Conservation (phyloP, 2,797 vertebrate species). For the Argentina silus region DNA sequence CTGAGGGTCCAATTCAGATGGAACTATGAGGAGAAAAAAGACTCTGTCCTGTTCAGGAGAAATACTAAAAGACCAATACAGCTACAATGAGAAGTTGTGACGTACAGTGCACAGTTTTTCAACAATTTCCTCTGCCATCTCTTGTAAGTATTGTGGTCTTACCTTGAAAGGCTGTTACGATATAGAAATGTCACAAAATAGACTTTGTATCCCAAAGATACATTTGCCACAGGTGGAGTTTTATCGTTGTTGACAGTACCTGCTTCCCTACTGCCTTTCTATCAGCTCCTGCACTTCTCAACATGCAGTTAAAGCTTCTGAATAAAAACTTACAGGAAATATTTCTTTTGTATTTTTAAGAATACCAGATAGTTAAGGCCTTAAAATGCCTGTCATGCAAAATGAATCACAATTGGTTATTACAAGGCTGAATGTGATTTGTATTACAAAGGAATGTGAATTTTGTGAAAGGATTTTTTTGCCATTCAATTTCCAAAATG, state of each 20-base stretch:
- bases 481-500: constrained; percentile 27
- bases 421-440: background rate
- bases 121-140: too few species aligned
- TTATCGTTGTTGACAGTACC: background rate
- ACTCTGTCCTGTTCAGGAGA: background rate
- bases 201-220: too few species aligned
- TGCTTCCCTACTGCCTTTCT: too few species aligned
- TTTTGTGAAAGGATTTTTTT: constrained; percentile 1
- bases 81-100: too few species aligned
- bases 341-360: too few species aligned
- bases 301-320: background rate
- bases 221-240: too few species aligned
- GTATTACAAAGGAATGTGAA: too few species aligned
- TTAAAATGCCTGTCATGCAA: background rate
- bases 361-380: background rate
- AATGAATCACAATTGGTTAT: background rate
- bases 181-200: too few species aligned
- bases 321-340: background rate
- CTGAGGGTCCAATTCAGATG: background rate
- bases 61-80: background rate
- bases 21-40: background rate
- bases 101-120: too few species aligned
- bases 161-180: too few species aligned
- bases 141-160: too few species aligned
- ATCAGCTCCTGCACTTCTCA: background rate